Evolutionary conservation across 2,113 vertebrate species (phyloP), one percentile per base, ranked within the genome.

Genomic region (Corythaixoides concolor): DNA sequence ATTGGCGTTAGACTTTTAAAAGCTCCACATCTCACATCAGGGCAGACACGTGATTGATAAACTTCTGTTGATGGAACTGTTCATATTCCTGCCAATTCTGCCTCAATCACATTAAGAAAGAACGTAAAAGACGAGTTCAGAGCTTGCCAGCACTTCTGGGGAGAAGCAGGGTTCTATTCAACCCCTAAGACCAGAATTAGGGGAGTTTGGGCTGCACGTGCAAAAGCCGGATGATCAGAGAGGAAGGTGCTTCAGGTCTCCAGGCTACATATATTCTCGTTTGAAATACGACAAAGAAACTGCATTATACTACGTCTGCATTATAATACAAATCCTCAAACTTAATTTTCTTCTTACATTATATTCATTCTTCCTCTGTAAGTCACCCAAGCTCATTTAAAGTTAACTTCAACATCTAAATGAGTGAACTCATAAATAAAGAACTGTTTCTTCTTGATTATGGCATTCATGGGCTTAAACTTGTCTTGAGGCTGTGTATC

Each of bases 121-220:
- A 74, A 26, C 4, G 39, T 4, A 11, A 45, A 63, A 60, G 0
- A 39, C 39, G 4, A 33, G 69, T 64, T 88, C 35, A 82, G 60
- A 76, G 18, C 12, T 79, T 90, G 26, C 5, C 19, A 5, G 11
- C 5, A 3, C 5, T 75, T 83, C 20, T 30, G 41, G 14, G 50
- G 17, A 55, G 41, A 91, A 81, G 12, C 14, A 50, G 28, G 27
- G 12, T 47, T 64, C 50, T 76, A 2, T 67, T 75, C 27, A 83
- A 47, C 15, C 12, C 45, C 10, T 15, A 30, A 69, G 32, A n/a
- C 4, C 5, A 86, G 47, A 49, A 50, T 26, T 41, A 56, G 2
- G 6, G 11, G 7, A 6, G 5, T 22, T 56, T 0, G 1, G 49
- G 9, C 35, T 74, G 10, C 0, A 0, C 47, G 20, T 81, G 56